Evolutionary conservation across 2,797 vertebrate genomes (phyloP), one percentile per base, ranked within the genome.

Genomic region (Chloroceryle amazona): DNA sequence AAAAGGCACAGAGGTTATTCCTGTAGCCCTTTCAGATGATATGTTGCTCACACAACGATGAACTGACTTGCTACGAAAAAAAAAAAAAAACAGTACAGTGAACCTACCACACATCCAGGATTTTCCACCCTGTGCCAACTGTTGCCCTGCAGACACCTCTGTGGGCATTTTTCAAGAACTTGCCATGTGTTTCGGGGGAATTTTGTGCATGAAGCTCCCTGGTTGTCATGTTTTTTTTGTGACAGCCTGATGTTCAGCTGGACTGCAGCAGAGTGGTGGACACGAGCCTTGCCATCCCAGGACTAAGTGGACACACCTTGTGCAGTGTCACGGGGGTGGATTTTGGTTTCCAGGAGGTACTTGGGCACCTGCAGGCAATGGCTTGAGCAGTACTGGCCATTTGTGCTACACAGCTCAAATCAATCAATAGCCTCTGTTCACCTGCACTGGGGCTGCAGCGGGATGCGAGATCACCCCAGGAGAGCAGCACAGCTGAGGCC

Each of bases 251-350:
- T 9, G 7, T 13, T 31, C n/a, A 57, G 61, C 35, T 5, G 39
- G 33, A 8, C 14, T 6, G 5, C 57, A 33, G 61, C 1, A 5
- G 39, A 58, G 52, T 0, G 0, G 20, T 1, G 0, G 49, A 29
- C 1, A 23, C 1, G 9, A 46, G 31, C 16, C 61, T 61, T 67
- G 42, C 0, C 1, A 62, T 35, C 23, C n/a, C 55, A 44, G 66
- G 23, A 16, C 20, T 6, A 5, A n/a, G 35, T 0, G 4, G 52
- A 47, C 60, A 7, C 17, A 13, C 20, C 8, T 42, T 7, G 8
- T 0, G 2, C 4, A 0, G 33, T 17, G 35, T 35, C 0, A 2
- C 0, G 28, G 1, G 15, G 44, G 21, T n/a, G 29, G 17, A 7
- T 14, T 12, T 6, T 3, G 39, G 66, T 10, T 61, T n/a, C 66